phyloP scores from a whole-genome alignment of 2,113 vertebrate genomes.

The Myxocyprinus asiaticus region DNA sequence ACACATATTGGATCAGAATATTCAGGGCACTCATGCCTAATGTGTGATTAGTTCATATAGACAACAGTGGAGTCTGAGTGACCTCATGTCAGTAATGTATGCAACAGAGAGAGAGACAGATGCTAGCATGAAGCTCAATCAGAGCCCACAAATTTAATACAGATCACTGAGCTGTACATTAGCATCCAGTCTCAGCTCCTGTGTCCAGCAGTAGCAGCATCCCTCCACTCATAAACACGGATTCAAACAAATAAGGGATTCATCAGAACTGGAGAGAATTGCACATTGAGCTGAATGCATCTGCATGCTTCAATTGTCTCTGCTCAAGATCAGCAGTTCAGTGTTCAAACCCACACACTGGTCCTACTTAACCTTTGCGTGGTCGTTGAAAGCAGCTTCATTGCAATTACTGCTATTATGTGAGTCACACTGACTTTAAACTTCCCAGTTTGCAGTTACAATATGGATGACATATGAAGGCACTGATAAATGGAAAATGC shows the following conservation, averaged over 20 bases:
- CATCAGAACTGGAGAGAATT: too few relatives aligned
- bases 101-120: constrained; percentile 38
- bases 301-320: background rate
- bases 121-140: constrained; percentile 2
- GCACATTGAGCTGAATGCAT: background rate
- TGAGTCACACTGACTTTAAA: constrained; percentile 42
- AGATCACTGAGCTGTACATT: constrained; percentile 39
- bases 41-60: background rate
- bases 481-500: background rate
- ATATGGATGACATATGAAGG: constrained; percentile 5
- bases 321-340: constrained; percentile 27
- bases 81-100: constrained; percentile 19
- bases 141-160: constrained; percentile 33
- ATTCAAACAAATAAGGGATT: too few relatives aligned
- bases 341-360: constrained; percentile 45
- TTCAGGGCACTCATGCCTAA: background rate
- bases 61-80: background rate
- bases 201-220: too few relatives aligned
- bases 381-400: constrained; percentile 26
- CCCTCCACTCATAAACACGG: too few relatives aligned
- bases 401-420: constrained; percentile 52
- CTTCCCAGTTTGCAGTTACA: constrained; percentile 4
- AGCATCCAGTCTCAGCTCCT: background rate
- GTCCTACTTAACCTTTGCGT: constrained; percentile 36
- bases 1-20: background rate